These are phyloP conservation scores for Phyto melanocephala DNA, from an alignment of 2,888 invertebrate species.

Conservation along the genomic window DNA sequence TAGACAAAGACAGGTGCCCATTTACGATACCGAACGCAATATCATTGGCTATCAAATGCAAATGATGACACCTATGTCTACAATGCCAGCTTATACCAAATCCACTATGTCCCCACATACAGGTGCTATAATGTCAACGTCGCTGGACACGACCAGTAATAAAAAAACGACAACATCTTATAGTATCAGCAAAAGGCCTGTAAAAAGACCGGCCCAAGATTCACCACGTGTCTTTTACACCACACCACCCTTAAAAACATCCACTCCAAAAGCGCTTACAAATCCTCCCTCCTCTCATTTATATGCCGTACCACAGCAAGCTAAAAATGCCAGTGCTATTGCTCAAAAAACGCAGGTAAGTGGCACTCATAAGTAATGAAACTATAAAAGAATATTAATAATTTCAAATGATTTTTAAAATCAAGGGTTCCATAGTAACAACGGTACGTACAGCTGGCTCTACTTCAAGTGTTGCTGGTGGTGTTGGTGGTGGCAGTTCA, in stretches of 20 bases:
- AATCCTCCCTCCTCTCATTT: conserved; percentile 1
- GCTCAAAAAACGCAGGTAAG: conserved; percentile 61
- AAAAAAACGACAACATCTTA: not conserved
- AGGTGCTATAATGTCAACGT: conserved; percentile 58
- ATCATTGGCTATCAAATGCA: conserved; percentile 67
- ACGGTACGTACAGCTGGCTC: conserved; percentile 43
- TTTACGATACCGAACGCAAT: conserved; percentile 66
- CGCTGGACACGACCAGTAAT: conserved; percentile 18
- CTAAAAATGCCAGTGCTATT: conserved; percentile 21
- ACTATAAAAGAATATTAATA: not conserved
- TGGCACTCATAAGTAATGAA: not conserved
- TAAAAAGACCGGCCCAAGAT: conserved; percentile 64
- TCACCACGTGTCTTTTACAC: conserved; percentile 68
- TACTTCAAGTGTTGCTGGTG: conserved; percentile 8
- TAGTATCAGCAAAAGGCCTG: not conserved
- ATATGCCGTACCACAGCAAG: not conserved
- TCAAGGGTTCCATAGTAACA: conserved; percentile 42
- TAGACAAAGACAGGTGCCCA: conserved; percentile 59
- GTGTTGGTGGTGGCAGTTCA: conserved; percentile 13
- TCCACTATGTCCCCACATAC: conserved; percentile 58
- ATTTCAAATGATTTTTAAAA: not conserved
- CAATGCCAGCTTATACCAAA: conserved; percentile 50
- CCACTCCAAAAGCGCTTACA: conserved; percentile 60
- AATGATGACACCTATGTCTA: conserved; percentile 11
- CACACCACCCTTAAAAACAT: conserved; percentile 64